These are phyloP conservation scores for Pachydiplax longipennis DNA, from an alignment of 2,888 invertebrate genomes.

Conservation along the genomic window DNA sequence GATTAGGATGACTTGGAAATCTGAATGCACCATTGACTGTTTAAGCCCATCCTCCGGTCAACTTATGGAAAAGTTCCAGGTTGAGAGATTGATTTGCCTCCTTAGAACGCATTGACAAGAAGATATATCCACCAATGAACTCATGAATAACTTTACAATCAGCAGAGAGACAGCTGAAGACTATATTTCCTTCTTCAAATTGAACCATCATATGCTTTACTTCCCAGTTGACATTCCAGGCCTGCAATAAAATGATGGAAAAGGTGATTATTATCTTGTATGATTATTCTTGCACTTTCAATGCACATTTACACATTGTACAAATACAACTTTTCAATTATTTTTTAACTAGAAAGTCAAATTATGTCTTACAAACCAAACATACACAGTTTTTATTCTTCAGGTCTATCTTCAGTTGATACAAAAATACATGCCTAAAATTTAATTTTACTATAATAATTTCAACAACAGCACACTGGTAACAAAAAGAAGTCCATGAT, in stretches of 20 bases:
- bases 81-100: conserved; percentile 97
- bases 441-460: too few relatives aligned
- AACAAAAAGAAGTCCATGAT: too few relatives aligned
- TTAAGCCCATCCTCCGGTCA: conserved; percentile 95
- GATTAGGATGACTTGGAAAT: conserved; percentile 5
- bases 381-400: too few relatives aligned
- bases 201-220: conserved; percentile 98
- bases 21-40: not conserved
- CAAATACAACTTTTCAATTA: not conserved
- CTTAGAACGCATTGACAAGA: conserved; percentile 96
- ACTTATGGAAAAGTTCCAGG: conserved; percentile 97
- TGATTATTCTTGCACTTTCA: not conserved
- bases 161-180: conserved; percentile 93
- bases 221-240: conserved; percentile 99
- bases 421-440: too few relatives aligned
- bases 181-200: conserved; percentile 92
- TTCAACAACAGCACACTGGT: too few relatives aligned
- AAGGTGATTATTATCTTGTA: conserved; percentile 49
- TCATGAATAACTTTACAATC: conserved; percentile 99
- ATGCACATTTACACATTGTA: not conserved
- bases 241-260: conserved; percentile 65
- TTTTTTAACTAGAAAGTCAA: not conserved
- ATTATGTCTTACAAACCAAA: not conserved
- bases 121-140: conserved; percentile 99
- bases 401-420: too few relatives aligned